Base-by-base conservation (phyloP, 2,888 invertebrate species). In the Clivina fossor region DNA sequence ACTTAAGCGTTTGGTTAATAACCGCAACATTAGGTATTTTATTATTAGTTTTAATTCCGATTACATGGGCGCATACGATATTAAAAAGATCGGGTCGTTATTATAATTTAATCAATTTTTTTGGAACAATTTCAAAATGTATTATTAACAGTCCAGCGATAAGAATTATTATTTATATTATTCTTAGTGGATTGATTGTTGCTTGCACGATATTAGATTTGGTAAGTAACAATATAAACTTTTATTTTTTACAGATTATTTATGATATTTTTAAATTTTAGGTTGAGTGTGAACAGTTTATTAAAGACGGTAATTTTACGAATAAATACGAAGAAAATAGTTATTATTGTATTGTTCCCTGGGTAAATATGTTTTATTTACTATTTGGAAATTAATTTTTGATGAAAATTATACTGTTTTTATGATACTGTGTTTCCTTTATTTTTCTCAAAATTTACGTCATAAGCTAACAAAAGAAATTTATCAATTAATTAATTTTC, bases 51-150 rank as follows among this genome's bases (percentile, higher is more conserved):
- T 72, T 88, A 60, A 75, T 89, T 50, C 83, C 88, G 0, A 67
- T 88, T 4, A 83, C 84, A 0, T 91, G 91, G 91, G 85, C 85
- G 58, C 84, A 88, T 65, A 40, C 40, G 4, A 2, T 47, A n/a
- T 38, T 47, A 4, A 51, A 51, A 30, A 9, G 9, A n/a, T n/a
- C n/a, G n/a, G n/a, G n/a, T n/a, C n/a, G n/a, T n/a, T n/a, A n/a
- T n/a, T n/a, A n/a, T 33, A 35, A 33, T 33, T 33, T 22, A 11
- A 20, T 33, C 20, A 47, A 8, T 43, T 32, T 43, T 41, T 51
- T 51, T 41, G 20, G 22, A 20, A 51, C 41, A 32, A 3, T 51
- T 26, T 38, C 38, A 8, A 2, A 38, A 9, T 28, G 26, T 20
- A 79, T 90, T 41, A 83, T 85, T 46, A 79, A 78, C 66, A 86